These are phyloP conservation scores for Ceratosolen solmsi DNA, from an alignment of 1,140 invertebrate species.

Conservation along the genomic window DNA sequence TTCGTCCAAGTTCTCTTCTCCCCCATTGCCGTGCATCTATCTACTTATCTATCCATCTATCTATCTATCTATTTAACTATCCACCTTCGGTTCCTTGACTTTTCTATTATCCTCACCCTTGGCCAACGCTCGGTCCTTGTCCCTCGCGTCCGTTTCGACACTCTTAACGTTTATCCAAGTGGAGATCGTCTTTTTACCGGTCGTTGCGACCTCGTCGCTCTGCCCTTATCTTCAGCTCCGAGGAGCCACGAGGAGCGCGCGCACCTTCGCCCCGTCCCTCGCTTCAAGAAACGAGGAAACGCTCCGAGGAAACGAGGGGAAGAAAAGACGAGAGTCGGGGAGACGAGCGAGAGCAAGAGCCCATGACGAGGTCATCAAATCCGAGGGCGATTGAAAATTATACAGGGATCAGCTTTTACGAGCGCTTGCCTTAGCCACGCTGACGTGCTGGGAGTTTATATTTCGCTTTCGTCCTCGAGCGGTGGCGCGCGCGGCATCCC, in stretches of 20 bases:
- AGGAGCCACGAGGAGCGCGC: background rate
- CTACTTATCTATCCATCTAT: too few relatives aligned
- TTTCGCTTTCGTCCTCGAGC: conserved; percentile 3
- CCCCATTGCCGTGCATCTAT: background rate
- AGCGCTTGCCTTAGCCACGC: conserved; percentile 63
- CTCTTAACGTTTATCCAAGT: conserved; percentile 45
- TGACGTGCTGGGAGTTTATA: conserved; percentile 58
- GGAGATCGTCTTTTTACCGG: conserved; percentile 74
- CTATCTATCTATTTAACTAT: too few relatives aligned
- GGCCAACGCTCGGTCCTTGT: conserved; percentile 43
- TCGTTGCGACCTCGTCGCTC: conserved; percentile 74
- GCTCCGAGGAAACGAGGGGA: conserved; percentile 35
- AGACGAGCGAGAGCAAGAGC: conserved; percentile 45
- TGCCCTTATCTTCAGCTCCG: conserved; percentile 66
- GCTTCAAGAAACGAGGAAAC: conserved; percentile 5
- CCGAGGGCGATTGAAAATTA: conserved; percentile 74
- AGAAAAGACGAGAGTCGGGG: conserved; percentile 53
- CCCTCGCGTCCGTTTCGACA: conserved; percentile 54
- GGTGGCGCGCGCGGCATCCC: conserved; percentile 25
- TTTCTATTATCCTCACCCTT: conserved; percentile 48
- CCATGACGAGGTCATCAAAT: conserved; percentile 73
- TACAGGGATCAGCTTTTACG: conserved; percentile 74
- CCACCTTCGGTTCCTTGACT: conserved; percentile 47
- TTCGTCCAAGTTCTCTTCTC: too few relatives aligned
- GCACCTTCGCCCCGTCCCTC: conserved; percentile 19